Conservation (phyloP, 2,113 vertebrate species). For the Percina caprodes region DNA sequence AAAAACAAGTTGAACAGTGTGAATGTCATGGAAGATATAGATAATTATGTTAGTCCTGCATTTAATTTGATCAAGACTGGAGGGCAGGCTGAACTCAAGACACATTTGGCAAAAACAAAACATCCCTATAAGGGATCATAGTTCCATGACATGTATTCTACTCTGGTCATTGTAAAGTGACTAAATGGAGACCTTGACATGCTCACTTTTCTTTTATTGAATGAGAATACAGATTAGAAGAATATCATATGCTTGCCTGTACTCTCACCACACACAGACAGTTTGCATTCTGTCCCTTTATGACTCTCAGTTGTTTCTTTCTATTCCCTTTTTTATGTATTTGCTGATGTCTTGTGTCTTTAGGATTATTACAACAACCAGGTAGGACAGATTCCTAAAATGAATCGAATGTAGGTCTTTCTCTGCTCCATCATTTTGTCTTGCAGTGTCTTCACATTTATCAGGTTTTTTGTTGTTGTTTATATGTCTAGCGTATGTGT, state of each 20-base stretch:
- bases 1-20: neutral
- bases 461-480: neutral
- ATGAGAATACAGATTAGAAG: neutral
- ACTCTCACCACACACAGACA: neutral
- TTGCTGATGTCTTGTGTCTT: constrained; percentile 14
- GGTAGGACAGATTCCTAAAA: constrained; percentile 42
- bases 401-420: neutral
- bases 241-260: neutral
- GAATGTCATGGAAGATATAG: constrained; percentile 5
- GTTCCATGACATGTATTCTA: constrained; percentile 10
- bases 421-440: neutral
- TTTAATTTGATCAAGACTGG: constrained; percentile 1
- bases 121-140: neutral
- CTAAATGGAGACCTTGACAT: neutral
- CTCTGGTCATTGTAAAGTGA: constrained; percentile 16
- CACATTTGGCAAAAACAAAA: neutral
- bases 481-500: neutral
- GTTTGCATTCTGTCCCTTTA: neutral
- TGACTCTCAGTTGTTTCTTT: constrained; percentile 36
- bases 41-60: constrained; percentile 8
- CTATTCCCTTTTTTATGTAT: constrained; percentile 39
- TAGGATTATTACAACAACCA: constrained; percentile 75
- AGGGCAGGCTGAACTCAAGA: neutral
- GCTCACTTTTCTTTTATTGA: constrained; percentile 5
- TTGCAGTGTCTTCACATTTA: neutral